Evolutionary conservation across 2,888 invertebrate species (phyloP).

Genomic region (Odontothrips loti): DNA sequence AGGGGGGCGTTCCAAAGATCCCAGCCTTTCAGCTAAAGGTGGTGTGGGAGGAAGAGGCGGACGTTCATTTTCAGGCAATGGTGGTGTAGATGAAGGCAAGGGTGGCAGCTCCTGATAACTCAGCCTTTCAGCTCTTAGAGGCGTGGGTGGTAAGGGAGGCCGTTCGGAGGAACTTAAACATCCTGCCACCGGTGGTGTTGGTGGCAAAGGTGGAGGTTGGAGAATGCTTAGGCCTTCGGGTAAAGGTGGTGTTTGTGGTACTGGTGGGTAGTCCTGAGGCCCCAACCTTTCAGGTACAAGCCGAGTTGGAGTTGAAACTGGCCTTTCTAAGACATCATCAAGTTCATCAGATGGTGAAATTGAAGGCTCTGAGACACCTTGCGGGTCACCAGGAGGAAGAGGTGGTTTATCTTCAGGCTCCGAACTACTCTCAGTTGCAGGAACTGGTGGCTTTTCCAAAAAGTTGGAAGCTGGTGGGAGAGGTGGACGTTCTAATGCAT

Average conservation of each 20-base stretch:
- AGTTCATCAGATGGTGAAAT: background rate
- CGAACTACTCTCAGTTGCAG: background rate
- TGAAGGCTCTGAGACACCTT: background rate
- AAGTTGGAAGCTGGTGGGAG: background rate
- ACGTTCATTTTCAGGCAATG: background rate
- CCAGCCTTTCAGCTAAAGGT: background rate
- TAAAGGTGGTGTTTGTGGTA: background rate
- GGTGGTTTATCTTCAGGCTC: background rate
- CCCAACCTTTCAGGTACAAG: background rate
- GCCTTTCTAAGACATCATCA: background rate
- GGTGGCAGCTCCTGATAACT: background rate
- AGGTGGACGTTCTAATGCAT: background rate
- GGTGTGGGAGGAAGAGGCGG: background rate
- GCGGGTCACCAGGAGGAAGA: background rate
- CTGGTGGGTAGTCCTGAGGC: background rate
- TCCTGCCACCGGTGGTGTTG: background rate
- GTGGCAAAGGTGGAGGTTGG: background rate
- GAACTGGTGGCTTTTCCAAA: background rate
- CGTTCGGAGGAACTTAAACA: background rate
- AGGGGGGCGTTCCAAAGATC: background rate
- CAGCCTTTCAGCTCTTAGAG: background rate
- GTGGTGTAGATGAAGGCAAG: background rate
- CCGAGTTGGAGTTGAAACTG: background rate
- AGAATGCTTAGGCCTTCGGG: background rate
- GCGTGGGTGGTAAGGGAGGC: background rate